phyloP scores from a whole-genome alignment of 2,797 vertebrate species.

The Spinibarbus caldwelli region DNA sequence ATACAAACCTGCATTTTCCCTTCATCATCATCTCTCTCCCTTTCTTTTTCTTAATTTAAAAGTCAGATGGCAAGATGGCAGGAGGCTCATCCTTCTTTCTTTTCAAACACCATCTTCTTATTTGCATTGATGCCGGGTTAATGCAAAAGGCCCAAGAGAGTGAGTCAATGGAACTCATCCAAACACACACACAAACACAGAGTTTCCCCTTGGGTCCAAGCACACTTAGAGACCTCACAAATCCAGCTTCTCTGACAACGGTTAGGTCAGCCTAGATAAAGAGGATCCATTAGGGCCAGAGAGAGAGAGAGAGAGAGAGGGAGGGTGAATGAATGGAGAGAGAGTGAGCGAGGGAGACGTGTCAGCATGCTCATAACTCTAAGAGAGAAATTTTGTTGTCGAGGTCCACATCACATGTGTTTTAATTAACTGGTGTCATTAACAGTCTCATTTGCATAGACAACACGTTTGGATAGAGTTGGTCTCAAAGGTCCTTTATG shows the following conservation, averaged over 20 bases:
- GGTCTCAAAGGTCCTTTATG: constrained; percentile 59
- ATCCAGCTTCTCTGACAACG: constrained; percentile 82
- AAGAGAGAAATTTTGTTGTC: constrained; percentile 65
- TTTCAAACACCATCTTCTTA: constrained; percentile 68
- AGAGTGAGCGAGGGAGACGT: constrained; percentile 20
- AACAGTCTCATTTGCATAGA: constrained; percentile 75
- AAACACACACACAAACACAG: constrained; percentile 57
- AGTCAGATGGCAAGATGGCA: constrained; percentile 57
- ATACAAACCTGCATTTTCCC: neutral
- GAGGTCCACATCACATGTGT: constrained; percentile 75
- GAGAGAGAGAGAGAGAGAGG: constrained; percentile 66
- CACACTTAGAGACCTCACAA: constrained; percentile 83
- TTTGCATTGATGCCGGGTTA: constrained; percentile 71
- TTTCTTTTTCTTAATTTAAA: constrained; percentile 42
- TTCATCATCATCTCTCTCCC: constrained; percentile 16
- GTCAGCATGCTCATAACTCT: constrained; percentile 76
- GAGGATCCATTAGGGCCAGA: constrained; percentile 82
- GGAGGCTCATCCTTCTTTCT: constrained; percentile 68
- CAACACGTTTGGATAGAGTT: constrained; percentile 56
- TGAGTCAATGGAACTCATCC: constrained; percentile 78
- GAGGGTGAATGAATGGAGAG: constrained; percentile 57
- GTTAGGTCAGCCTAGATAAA: constrained; percentile 85
- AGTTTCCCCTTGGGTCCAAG: constrained; percentile 68
- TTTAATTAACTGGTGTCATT: constrained; percentile 78
- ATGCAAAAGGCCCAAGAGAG: constrained; percentile 66